Evolutionary conservation across 2,888 invertebrate species (phyloP), one percentile per base, ranked within the genome.

Genomic region (Chirona hameri): DNA sequence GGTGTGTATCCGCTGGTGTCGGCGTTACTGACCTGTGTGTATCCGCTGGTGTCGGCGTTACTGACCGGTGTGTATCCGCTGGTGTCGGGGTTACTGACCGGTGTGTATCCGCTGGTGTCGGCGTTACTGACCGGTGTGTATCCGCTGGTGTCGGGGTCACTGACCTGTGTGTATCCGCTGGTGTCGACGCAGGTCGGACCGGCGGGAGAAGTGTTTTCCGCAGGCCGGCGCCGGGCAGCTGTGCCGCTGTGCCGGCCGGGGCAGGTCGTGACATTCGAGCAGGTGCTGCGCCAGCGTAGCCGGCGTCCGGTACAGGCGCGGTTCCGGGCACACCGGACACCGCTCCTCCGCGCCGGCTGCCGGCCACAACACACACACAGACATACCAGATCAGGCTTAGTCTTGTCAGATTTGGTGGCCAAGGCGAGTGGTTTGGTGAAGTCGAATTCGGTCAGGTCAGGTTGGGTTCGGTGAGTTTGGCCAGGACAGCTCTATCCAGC

Each of bases 131-230:
- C n/a, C n/a, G n/a, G n/a, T n/a, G n/a, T n/a, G n/a, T n/a, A n/a
- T 48, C 48, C 48, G 9, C 48, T 48, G 48, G 9, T 57, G 57
- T 4, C 18, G 14, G n/a, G 14, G 57, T 18, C n/a, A n/a, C 72
- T 31, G 31, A 72, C 76, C 76, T 15, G 39, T 39, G 76, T 76
- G 76, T 21, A 76, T 76, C 21, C 76, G 76, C 76, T 76, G 76
- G 76, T 76, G 76, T 21, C 76, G 18, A 39, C 39, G 76, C 76
- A 76, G 76, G 76, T 76, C 76, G 21, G 76, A 76, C 21, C 76
- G 76, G 76, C 76, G 76, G 39, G 76, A 76, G 76, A 76, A 76
- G 39, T 76, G 76, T 29, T 76, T 76, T 3, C 15, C 24, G 24
- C 76, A 76, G 4, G 39, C 2, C 31, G 39, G 21, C 4, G 76